A percentile compares a stretch with the other conserved stretches of the same genome.
Conservation (phyloP, 2,113 vertebrate genomes). For the Felis catus region DNA sequence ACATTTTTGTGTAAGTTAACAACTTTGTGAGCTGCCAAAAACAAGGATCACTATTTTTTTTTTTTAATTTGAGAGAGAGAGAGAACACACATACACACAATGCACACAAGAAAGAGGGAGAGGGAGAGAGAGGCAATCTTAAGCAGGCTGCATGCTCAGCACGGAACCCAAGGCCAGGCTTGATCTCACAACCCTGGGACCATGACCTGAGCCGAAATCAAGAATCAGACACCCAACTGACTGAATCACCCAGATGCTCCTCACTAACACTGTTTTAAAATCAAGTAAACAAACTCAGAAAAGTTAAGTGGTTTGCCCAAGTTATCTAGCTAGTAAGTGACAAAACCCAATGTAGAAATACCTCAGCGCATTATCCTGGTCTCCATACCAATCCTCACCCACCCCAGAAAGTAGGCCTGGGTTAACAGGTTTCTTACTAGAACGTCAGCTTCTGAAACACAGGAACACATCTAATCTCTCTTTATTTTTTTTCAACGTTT, state of each 20-base stretch:
- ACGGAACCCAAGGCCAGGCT: no score
- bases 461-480: not conserved
- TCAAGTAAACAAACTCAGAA: not conserved
- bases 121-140: no score
- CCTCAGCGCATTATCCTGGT: not conserved
- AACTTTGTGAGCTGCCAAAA: not conserved
- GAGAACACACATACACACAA: no score
- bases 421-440: not conserved
- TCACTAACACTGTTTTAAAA: slow-evolving; percentile 14
- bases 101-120: no score
- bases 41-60: not conserved
- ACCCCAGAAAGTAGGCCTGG: not conserved
- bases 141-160: no score
- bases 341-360: not conserved
- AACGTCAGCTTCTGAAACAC: slow-evolving; percentile 21
- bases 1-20: not conserved
- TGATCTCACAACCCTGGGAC: no score
- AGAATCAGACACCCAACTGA: no score
- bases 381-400: not conserved
- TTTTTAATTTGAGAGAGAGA: no score
- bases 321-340: not conserved
- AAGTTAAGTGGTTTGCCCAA: not conserved
- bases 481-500: not conserved
- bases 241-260: no score
- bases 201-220: no score